Conservation (phyloP, 2,888 invertebrate genomes). For the Boloria selene region DNA sequence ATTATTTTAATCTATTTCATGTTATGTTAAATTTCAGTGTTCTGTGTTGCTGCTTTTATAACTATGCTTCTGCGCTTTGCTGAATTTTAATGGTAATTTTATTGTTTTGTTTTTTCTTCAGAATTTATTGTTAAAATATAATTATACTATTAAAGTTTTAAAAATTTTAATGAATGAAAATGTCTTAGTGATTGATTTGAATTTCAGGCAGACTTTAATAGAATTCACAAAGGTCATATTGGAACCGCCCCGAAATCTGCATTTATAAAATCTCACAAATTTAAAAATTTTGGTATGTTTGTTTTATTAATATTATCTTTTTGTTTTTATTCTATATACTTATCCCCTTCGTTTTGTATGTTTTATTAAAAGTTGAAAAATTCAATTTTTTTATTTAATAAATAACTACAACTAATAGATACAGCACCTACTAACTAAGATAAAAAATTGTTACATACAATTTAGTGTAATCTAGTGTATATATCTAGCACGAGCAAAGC, state of each 20-base stretch:
- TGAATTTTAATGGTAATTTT: conserved; percentile 40
- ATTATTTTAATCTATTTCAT: conserved; percentile 21
- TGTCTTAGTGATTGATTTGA: conserved; percentile 10
- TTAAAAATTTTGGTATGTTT: conserved; percentile 75
- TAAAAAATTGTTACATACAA: too few relatives aligned
- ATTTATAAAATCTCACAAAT: conserved; percentile 64
- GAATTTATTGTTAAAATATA: not conserved
- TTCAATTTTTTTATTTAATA: too few relatives aligned
- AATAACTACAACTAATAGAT: too few relatives aligned
- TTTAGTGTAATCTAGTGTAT: too few relatives aligned
- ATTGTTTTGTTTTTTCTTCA: conserved; percentile 21
- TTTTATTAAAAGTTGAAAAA: too few relatives aligned
- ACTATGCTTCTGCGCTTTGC: conserved; percentile 37
- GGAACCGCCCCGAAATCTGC: conserved; percentile 86
- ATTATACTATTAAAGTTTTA: not conserved
- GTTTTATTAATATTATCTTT: too few relatives aligned
- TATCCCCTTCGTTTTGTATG: too few relatives aligned
- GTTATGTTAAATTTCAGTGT: conserved; percentile 37
- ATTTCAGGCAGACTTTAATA: conserved; percentile 87
- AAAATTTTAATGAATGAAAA: not conserved
- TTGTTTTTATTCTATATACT: too few relatives aligned
- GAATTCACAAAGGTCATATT: conserved; percentile 90
- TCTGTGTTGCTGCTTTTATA: conserved; percentile 38
- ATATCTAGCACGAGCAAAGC: too few relatives aligned
- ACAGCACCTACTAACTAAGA: too few relatives aligned